Conservation (phyloP, 2,113 vertebrate genomes). For the Uria lomvia region DNA sequence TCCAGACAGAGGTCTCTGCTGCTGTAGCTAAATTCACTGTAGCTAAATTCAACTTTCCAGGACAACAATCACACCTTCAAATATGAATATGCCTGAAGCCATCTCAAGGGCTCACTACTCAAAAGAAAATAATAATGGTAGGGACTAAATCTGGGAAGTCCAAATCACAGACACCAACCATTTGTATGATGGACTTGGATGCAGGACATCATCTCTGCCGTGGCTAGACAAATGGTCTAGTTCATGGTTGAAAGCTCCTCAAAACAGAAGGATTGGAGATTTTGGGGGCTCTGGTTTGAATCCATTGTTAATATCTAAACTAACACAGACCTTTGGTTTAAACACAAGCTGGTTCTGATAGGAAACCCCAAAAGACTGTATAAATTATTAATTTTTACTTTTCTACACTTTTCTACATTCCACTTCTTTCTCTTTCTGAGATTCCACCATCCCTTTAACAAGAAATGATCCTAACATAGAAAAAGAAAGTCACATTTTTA, state of each 20-base stretch:
- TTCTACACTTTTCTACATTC: not conserved
- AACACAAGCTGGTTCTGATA: not conserved
- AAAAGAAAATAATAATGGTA: not conserved
- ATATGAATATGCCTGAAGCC: not conserved
- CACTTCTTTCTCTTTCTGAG: not conserved
- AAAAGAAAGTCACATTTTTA: not conserved
- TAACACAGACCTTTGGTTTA: not conserved
- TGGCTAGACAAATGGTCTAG: not conserved
- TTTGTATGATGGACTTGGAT: not conserved
- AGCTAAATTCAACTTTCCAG: not conserved
- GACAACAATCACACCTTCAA: not conserved
- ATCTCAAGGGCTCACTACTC: not conserved
- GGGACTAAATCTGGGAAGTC: not conserved
- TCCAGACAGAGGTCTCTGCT: not conserved
- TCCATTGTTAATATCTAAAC: not conserved
- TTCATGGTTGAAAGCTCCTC: not conserved
- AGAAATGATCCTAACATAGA: not conserved
- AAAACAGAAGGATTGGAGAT: not conserved
- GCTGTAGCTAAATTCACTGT: not conserved
- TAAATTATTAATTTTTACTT: not conserved
- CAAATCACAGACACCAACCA: not conserved
- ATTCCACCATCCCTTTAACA: not conserved
- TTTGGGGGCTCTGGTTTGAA: not conserved
- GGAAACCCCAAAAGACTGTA: not conserved
- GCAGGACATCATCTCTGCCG: not conserved